Base-by-base conservation (phyloP, 1,140 invertebrate species). In the Eupristina koningsbergeri region DNA sequence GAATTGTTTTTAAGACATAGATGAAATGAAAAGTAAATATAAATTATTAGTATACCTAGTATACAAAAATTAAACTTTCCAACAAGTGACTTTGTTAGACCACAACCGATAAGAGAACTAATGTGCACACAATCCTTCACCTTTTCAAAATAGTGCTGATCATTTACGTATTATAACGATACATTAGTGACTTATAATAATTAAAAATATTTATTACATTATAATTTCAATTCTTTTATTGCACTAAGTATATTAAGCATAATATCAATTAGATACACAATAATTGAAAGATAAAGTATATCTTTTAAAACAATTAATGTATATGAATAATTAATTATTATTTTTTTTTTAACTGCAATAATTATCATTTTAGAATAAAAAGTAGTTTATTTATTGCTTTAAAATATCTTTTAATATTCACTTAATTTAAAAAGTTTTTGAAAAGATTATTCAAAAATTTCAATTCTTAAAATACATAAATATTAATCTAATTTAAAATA, bases 71-170 rank as follows among this genome's bases (percentile, higher is more conserved):
- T 45, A 69, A 76, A 50, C 50, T 26, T 75, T 83, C 58, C 0
- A 81, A 71, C 13, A 53, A 19, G 6, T 81, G 39, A 67, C 19
- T 74, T 47, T 71, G 82, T 87, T 86, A 87, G 80, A 86, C 86
- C 86, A 87, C 84, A 88, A 88, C 86, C 87, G 83, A 84, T 84
- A 81, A 84, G 41, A 83, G 47, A 41, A 76, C 73, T 78, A 79
- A 79, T 73, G 39, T 81, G 85, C 74, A 81, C 84, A 85, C 81
- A 83, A 71, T 85, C 86, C 86, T 81, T 85, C 87, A 86, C 86
- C 86, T 81, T 77, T 74, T 84, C 53, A 71, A 73, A 61, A 78
- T 50, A 78, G 75, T 78, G 75, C 76, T 84, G 45, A 84, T 84
- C 64, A 63, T 73, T 78, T 82, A 63, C 34, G 41, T 82, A 41